Conservation (phyloP, 1,140 invertebrate genomes). For the Oreohelix idahoensis region DNA sequence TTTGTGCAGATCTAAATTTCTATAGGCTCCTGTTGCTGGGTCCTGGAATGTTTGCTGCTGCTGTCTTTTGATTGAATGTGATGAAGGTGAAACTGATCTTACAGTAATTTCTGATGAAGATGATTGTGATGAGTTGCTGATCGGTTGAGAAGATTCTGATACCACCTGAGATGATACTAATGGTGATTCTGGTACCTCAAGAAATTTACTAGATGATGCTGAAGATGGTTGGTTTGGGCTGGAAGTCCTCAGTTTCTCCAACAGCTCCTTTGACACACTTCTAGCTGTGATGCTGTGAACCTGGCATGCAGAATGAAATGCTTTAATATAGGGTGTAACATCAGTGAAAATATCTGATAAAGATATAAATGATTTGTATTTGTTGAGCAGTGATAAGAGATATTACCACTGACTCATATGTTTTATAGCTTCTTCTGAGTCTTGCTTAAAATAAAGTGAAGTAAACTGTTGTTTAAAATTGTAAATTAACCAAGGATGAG, state of each 20-base stretch:
- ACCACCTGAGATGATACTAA: background rate
- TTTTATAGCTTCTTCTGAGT: too few relatives aligned
- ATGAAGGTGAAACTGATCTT: background rate
- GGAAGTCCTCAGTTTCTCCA: conserved; percentile 50
- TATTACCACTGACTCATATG: too few relatives aligned
- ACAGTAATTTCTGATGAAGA: background rate
- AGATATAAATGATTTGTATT: too few relatives aligned
- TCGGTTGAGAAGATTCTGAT: background rate
- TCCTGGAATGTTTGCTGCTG: background rate
- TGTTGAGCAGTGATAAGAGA: too few relatives aligned
- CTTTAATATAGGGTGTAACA: too few relatives aligned
- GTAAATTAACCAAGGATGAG: too few relatives aligned
- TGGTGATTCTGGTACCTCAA: background rate
- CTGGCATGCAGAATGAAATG: conserved; percentile 42
- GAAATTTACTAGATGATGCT: background rate
- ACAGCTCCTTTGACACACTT: conserved; percentile 57
- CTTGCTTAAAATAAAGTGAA: too few relatives aligned
- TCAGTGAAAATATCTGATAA: too few relatives aligned
- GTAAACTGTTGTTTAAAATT: too few relatives aligned
- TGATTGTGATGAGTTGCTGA: background rate
- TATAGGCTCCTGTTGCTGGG: background rate
- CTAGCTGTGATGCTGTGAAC: conserved; percentile 65
- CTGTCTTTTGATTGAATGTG: background rate
- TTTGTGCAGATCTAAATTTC: conserved; percentile 31
- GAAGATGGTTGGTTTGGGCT: conserved; percentile 8